Base-by-base conservation (phyloP, 2,113 vertebrate genomes). In the Channa argus region DNA sequence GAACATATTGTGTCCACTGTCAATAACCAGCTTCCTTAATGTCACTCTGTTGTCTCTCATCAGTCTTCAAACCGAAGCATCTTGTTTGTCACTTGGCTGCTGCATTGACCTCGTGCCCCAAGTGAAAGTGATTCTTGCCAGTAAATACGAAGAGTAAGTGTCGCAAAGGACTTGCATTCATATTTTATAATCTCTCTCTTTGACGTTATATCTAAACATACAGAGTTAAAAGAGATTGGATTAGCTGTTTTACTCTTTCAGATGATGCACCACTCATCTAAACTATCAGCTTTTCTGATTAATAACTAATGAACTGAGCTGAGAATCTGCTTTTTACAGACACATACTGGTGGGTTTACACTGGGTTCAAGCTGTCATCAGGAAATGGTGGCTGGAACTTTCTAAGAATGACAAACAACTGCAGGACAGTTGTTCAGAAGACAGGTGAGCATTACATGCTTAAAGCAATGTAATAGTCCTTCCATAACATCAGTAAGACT, bases 81-180 rank as follows among this genome's bases (percentile, higher is more conserved):
- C 96, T 2, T 95, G 94, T 84, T 91, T 99, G 89, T 98, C 98
- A 64, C 91, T 97, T 88, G 98, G 98, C 87, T 99, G 98, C 94
- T 99, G 98, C 83, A 97, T 99, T 80, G 98, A 99, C 90, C 97
- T 99, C 82, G 89, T 99, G 78, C 97, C 97, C 80, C 95, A 97
- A 91, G 95, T 98, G 70, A 97, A 96, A 92, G 92, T 87, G 9
- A 88, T 98, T 68, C 96, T 99, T 82, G 92, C 93, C 92, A 96
- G 96, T 91, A 96, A 93, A 94, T 98, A 97, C 50, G 97, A 99
- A 96, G 97, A 97, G 97, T 99, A 94, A 96, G 96, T 90, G 34
- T 43, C 44, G n/a, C 2, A 24, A 24, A n/a, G 39, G 33, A 50
- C 54, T 12, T 5, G 3, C 12, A 24, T 2, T 2, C 3, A 47